Percentiles rank a stretch among this genome's conserved stretches.
Conservation (phyloP, 2,797 vertebrate genomes). For the Alauda arvensis region DNA sequence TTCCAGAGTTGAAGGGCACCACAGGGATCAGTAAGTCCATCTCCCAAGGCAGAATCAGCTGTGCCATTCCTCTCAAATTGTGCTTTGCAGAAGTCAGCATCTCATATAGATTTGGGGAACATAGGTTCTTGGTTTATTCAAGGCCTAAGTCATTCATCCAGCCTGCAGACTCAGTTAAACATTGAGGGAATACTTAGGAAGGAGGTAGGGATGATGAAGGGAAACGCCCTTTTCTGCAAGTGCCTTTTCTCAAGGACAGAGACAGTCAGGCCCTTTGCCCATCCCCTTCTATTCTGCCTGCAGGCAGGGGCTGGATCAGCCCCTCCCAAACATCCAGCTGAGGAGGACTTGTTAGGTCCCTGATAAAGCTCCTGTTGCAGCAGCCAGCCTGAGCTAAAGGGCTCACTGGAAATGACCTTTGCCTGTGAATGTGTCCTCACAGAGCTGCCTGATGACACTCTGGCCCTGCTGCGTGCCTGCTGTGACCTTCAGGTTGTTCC, state of each 20-base stretch:
- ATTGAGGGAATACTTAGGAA: not conserved
- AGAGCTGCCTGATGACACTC: slow-evolving; percentile 79
- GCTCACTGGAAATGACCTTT: not conserved
- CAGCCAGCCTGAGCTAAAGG: not conserved
- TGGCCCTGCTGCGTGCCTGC: slow-evolving; percentile 75
- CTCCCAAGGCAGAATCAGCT: not conserved
- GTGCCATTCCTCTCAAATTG: not conserved
- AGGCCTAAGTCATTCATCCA: not conserved
- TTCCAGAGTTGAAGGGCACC: not conserved
- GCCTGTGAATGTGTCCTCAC: not conserved
- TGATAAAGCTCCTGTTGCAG: not conserved
- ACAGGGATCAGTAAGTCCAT: not conserved
- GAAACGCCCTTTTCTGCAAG: not conserved
- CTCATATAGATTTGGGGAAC: not conserved
- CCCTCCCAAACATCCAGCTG: not conserved
- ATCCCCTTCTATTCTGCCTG: not conserved
- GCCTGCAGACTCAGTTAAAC: not conserved
- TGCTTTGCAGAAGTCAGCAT: not conserved
- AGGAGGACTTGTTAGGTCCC: not conserved
- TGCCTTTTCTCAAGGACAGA: not conserved
- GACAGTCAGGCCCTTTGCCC: not conserved
- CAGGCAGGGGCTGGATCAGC: not conserved
- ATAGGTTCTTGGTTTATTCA: not conserved
- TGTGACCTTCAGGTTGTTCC: slow-evolving; percentile 74
- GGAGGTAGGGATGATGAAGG: not conserved